These are phyloP conservation scores for Dioctria rufipes DNA, from an alignment of 2,888 invertebrate species.

Conservation along the genomic window DNA sequence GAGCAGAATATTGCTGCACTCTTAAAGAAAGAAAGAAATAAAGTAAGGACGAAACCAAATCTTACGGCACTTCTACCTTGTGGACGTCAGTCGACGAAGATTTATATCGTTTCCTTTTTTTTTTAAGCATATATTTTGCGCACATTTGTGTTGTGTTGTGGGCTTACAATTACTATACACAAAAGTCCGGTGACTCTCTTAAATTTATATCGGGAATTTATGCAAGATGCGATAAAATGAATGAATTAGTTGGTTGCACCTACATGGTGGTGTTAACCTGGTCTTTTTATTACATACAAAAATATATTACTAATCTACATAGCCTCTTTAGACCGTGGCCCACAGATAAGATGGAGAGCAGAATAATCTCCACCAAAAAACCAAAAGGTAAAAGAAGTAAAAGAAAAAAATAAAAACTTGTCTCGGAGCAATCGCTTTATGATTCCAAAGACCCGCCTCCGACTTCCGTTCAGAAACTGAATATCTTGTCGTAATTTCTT, in stretches of 20 bases:
- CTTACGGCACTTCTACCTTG: conserved; percentile 3
- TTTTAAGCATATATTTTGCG: conserved; percentile 1
- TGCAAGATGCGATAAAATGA: conserved; percentile 51
- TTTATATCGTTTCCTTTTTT: conserved; percentile 32
- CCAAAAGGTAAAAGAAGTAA: conserved; percentile 25
- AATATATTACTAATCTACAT: neutral
- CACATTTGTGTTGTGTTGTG: conserved; percentile 1
- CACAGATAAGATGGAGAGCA: conserved; percentile 44
- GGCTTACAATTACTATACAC: neutral
- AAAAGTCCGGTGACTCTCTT: neutral
- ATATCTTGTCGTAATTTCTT: conserved; percentile 57
- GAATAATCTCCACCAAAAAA: conserved; percentile 14
- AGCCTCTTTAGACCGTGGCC: neutral
- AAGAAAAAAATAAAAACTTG: conserved; percentile 45
- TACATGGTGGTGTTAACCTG: conserved; percentile 24
- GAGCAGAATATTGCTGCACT: no score
- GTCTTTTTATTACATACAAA: conserved; percentile 14
- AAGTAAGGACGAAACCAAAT: conserved; percentile 33
- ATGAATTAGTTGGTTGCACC: conserved; percentile 52
- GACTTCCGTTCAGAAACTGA: conserved; percentile 61
- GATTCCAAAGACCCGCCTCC: conserved; percentile 60
- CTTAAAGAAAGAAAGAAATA: no score
- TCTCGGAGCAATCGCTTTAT: conserved; percentile 58
- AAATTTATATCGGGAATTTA: conserved; percentile 45
- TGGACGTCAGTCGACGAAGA: conserved; percentile 3